These are phyloP conservation scores for Spialia ferax DNA, from an alignment of 2,888 invertebrate species.

Conservation along the genomic window DNA sequence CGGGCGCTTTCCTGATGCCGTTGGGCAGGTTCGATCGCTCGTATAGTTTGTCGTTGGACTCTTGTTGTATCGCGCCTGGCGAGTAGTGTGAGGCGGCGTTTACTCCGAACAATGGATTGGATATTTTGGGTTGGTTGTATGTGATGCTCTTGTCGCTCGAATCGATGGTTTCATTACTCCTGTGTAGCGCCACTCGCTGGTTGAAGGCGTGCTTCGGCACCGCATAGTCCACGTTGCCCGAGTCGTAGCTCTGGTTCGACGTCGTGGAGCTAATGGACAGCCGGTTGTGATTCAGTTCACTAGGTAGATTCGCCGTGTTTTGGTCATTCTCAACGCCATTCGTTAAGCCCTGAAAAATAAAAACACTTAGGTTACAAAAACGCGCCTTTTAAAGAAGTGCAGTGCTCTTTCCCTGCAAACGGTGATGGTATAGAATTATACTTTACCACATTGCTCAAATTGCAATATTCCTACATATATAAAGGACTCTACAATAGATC, in stretches of 20 bases:
- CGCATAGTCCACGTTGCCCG: slow-evolving; percentile 72
- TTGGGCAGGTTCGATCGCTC: slow-evolving; percentile 72
- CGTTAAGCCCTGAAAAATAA: slow-evolving; percentile 74
- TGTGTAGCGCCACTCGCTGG: slow-evolving; percentile 58
- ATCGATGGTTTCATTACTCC: slow-evolving; percentile 64
- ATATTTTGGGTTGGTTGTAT: slow-evolving; percentile 66
- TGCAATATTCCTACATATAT: no score
- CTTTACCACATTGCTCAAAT: no score
- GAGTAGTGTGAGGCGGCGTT: slow-evolving; percentile 82
- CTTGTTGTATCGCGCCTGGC: slow-evolving; percentile 60
- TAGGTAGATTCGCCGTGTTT: slow-evolving; percentile 71
- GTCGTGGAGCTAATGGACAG: slow-evolving; percentile 78
- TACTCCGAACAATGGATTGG: slow-evolving; percentile 81
- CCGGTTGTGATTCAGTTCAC: slow-evolving; percentile 72
- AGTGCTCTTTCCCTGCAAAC: no score
- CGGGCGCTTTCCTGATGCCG: slow-evolving; percentile 90
- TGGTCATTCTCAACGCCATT: slow-evolving; percentile 83
- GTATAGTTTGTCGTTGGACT: slow-evolving; percentile 66
- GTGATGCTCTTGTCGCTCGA: slow-evolving; percentile 55
- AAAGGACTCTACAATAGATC: no score
- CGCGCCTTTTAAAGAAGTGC: no score
- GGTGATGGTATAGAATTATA: no score
- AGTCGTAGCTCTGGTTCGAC: slow-evolving; percentile 81
- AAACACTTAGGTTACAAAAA: neutral
- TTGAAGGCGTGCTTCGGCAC: slow-evolving; percentile 73